A percentile compares a stretch with the other conserved stretches of the same genome.
Evolutionary conservation across 2,113 vertebrate species (phyloP).

Genomic region (Galeopterus variegatus): DNA sequence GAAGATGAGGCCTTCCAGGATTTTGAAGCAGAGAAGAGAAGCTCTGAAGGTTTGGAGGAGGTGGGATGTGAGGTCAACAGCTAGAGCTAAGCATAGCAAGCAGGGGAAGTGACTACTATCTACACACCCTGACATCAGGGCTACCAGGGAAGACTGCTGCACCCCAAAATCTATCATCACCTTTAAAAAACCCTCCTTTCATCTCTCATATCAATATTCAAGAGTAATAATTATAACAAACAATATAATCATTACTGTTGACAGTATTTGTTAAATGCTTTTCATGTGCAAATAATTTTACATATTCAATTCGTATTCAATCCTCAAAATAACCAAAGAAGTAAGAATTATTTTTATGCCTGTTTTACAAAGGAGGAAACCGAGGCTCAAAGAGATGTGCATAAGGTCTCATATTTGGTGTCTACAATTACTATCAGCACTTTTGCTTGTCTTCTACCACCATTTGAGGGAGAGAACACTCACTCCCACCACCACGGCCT

Average conservation of each 20-base stretch:
- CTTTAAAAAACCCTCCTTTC: not conserved
- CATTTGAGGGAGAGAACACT: not conserved
- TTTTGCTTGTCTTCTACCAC: not conserved
- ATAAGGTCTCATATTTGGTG: not conserved
- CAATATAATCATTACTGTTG: not conserved
- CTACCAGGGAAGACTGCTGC: not conserved
- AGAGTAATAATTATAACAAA: not conserved
- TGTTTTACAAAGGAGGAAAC: constrained; percentile 22
- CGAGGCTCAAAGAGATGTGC: not conserved
- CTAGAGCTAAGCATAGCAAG: not conserved
- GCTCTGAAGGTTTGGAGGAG: not conserved
- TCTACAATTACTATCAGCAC: not conserved
- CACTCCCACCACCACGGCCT: not conserved
- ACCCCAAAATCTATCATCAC: not conserved
- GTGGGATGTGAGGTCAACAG: not conserved
- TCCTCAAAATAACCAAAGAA: constrained; percentile 9
- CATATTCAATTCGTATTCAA: not conserved
- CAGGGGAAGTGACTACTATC: not conserved
- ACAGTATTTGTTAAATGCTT: not conserved
- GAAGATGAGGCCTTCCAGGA: not conserved
- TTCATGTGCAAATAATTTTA: not conserved
- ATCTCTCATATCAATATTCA: not conserved
- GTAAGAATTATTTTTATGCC: constrained; percentile 3
- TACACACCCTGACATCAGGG: not conserved
- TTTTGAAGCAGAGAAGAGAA: not conserved